These are phyloP conservation scores for Diadema setosum DNA, from an alignment of 35 echinoderm and acorn worm genomes.

Conservation along the genomic window DNA sequence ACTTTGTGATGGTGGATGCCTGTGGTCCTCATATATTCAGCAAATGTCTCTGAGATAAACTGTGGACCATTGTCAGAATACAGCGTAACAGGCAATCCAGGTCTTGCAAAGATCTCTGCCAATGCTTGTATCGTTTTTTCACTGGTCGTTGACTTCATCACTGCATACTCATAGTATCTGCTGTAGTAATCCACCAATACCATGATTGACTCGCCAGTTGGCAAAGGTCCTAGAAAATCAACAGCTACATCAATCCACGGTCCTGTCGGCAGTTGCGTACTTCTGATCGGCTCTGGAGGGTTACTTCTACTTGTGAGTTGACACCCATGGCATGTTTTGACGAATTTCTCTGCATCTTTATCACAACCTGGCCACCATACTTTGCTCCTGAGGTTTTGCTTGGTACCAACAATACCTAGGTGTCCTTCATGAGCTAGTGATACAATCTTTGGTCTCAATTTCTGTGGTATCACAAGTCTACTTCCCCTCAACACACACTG, in stretches of 20 bases:
- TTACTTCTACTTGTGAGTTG: not conserved
- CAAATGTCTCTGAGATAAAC: not conserved
- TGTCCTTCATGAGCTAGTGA: conserved; percentile 51
- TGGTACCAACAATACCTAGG: conserved; percentile 29
- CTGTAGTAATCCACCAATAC: conserved; percentile 71
- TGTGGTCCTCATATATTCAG: not conserved
- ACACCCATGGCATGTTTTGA: conserved; percentile 32
- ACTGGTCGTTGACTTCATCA: conserved; percentile 15
- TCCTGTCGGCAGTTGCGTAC: conserved; percentile 19
- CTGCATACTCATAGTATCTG: conserved; percentile 37
- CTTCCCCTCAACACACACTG: conserved; percentile 34
- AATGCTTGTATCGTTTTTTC: conserved; percentile 19
- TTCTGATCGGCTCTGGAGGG: conserved; percentile 28
- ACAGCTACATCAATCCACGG: conserved; percentile 59
- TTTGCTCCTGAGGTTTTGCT: conserved; percentile 39
- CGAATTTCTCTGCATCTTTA: conserved; percentile 27
- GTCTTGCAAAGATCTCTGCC: not conserved
- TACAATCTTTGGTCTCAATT: conserved; percentile 15
- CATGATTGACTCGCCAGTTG: conserved; percentile 22
- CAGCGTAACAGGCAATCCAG: not conserved
- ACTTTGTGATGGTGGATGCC: not conserved
- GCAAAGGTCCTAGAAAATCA: conserved; percentile 59
- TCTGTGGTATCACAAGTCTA: conserved; percentile 31
- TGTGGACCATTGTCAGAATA: conserved; percentile 2
- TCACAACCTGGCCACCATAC: conserved; percentile 57